phyloP scores from a whole-genome alignment of 2,888 invertebrate genomes.

The Cetonia aurata region DNA sequence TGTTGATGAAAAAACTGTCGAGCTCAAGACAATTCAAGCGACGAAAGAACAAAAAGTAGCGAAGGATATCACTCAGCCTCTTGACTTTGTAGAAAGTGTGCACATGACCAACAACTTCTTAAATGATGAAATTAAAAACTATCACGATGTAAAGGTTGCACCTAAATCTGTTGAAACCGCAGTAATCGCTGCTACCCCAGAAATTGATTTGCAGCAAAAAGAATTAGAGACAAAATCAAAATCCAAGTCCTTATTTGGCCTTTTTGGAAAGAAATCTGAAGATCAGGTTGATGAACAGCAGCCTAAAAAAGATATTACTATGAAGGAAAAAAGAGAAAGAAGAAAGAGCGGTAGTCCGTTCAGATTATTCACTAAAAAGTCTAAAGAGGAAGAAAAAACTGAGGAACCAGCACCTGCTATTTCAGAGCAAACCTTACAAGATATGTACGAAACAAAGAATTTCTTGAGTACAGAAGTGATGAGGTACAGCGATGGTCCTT shows the following conservation, averaged over 20 bases:
- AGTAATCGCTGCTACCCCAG: not conserved
- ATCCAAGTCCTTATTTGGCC: conserved; percentile 41
- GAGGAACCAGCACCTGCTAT: conserved; percentile 34
- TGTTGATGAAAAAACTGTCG: conserved; percentile 5
- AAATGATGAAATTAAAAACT: conserved; percentile 49
- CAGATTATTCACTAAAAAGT: conserved; percentile 46
- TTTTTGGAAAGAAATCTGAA: conserved; percentile 44
- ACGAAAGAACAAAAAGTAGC: conserved; percentile 16
- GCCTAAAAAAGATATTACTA: conserved; percentile 19
- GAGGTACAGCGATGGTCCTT: conserved; percentile 49
- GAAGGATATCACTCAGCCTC: not conserved
- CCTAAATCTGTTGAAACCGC: not conserved
- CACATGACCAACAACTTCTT: conserved; percentile 49
- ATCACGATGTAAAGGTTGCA: conserved; percentile 48
- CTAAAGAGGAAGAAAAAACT: conserved; percentile 41
- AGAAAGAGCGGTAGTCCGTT: conserved; percentile 47
- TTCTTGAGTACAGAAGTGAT: conserved; percentile 52
- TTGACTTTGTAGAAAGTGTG: conserved; percentile 40
- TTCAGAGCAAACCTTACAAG: conserved; percentile 41
- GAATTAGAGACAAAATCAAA: conserved; percentile 43
- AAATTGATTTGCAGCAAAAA: conserved; percentile 23
- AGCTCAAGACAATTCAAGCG: conserved; percentile 1
- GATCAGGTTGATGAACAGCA: conserved; percentile 30
- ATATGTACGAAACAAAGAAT: conserved; percentile 47
- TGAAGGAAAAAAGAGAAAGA: conserved; percentile 43